Percentiles rank a stretch among this genome's conserved stretches.
Conservation (phyloP, 2,113 vertebrate species). For the Lophochroa leadbeateri region DNA sequence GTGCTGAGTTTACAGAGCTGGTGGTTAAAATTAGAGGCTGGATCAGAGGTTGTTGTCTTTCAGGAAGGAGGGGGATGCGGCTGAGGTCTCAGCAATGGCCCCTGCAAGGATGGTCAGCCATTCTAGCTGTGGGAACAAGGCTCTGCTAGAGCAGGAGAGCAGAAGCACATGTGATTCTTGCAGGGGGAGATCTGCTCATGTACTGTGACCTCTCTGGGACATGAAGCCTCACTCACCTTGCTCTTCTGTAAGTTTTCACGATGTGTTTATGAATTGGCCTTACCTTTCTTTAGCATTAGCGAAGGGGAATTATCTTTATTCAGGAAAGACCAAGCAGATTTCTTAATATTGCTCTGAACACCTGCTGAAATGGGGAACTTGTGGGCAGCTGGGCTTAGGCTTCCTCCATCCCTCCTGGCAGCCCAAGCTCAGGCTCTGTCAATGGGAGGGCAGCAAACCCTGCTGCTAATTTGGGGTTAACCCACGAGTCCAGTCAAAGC, state of each 20-base stretch:
- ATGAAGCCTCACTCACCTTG: background rate
- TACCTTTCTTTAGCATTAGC: background rate
- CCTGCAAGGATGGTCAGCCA: accelerated
- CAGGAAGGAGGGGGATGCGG: background rate
- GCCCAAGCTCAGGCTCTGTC: background rate
- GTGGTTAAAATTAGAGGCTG: background rate
- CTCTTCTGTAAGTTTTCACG: background rate
- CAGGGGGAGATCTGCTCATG: background rate
- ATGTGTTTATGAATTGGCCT: background rate
- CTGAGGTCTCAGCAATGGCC: background rate
- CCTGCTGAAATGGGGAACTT: background rate
- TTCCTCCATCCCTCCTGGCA: background rate
- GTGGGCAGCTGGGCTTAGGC: background rate
- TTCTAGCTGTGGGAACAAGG: background rate
- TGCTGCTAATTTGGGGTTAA: background rate
- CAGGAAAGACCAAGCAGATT: background rate
- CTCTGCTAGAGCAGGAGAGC: background rate
- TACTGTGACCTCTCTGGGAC: background rate
- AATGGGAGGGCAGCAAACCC: background rate
- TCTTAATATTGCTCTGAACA: background rate
- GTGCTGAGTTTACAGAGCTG: background rate
- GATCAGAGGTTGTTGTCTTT: background rate
- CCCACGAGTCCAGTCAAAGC: accelerated
- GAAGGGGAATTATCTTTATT: background rate
- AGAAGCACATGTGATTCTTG: background rate